Evolutionary conservation across 2,888 invertebrate species (phyloP), one percentile per base, ranked within the genome.

Genomic region (Corythucha ciliata): DNA sequence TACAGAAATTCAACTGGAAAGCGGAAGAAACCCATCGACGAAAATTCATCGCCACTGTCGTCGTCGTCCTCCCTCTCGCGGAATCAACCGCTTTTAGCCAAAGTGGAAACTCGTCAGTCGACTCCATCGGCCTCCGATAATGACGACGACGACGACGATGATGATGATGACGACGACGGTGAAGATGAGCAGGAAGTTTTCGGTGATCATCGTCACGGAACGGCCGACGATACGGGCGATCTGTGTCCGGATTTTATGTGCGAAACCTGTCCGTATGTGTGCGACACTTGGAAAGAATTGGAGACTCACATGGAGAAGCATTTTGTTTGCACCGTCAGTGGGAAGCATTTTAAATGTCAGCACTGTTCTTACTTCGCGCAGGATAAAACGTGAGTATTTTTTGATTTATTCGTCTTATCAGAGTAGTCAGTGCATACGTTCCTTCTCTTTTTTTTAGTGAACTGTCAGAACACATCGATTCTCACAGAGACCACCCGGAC

Each of bases 341-440:
- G 78, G 52, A 80, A 81, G 37, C 76, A 80, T 59, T 81, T 80
- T 65, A 85, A 83, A 67, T 91, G 90, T 67, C 80, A 78, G 61
- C 79, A 80, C 63, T 91, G 90, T 65, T 81, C 83, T 0, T 90
- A 77, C 69, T 86, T 80, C 66, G 86, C 84, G 1, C 75, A 76
- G 60, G 75, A 78, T 46, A 80, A 81, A 65, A 73, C 74, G 66
- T 83, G 77, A 64, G 63, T 59, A 29, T 10, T n/a, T 10, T n/a
- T 29, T n/a, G n/a, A 29, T 29, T 29, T 29, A 29, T 8, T 8
- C n/a, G n/a, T 29, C 8, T 29, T n/a, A 29, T 8, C 8, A 12
- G 29, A 10, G 29, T 8, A 29, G 29, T n/a, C 29, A 29, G n/a
- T 29, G n/a, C 29, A 8, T 29, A 8, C n/a, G n/a, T 8, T n/a